Conservation (phyloP, 2,888 invertebrate species). For the Lumbricus terrestris region DNA sequence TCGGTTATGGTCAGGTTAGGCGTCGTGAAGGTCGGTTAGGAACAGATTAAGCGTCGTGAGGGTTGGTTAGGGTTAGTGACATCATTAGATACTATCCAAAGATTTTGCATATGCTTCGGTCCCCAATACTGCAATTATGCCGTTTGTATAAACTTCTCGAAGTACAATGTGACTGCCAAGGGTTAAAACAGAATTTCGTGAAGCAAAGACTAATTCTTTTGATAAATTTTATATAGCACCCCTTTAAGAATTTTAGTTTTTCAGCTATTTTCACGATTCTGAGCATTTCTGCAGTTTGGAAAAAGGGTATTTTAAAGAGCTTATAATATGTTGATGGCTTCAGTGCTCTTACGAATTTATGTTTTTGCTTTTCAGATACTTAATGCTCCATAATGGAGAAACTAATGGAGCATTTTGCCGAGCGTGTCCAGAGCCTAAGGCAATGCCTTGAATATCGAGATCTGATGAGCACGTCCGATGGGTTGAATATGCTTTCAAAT, state of each 20-base stretch:
- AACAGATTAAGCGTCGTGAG: too few species aligned
- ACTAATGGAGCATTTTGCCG: neutral
- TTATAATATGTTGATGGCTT: neutral
- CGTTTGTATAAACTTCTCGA: too few species aligned
- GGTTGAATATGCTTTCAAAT: neutral
- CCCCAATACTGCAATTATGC: too few species aligned
- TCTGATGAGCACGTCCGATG: neutral
- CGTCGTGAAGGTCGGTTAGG: too few species aligned
- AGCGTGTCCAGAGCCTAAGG: neutral
- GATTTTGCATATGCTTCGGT: too few species aligned
- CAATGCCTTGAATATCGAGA: constrained; percentile 3
- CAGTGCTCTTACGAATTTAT: neutral
- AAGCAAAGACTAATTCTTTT: neutral
- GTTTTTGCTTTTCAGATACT: neutral
- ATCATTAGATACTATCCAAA: too few species aligned
- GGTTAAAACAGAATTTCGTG: neutral
- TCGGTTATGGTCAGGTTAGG: too few species aligned
- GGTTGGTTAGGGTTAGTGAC: too few species aligned
- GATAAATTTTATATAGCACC: too few species aligned
- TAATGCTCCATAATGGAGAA: neutral
- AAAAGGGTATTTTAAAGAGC: neutral
- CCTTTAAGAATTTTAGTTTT: too few species aligned
- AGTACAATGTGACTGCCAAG: neutral
- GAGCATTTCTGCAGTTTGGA: neutral
- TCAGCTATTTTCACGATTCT: neutral